Conservation (phyloP, 2,113 vertebrate species). For the Eira barbara region DNA sequence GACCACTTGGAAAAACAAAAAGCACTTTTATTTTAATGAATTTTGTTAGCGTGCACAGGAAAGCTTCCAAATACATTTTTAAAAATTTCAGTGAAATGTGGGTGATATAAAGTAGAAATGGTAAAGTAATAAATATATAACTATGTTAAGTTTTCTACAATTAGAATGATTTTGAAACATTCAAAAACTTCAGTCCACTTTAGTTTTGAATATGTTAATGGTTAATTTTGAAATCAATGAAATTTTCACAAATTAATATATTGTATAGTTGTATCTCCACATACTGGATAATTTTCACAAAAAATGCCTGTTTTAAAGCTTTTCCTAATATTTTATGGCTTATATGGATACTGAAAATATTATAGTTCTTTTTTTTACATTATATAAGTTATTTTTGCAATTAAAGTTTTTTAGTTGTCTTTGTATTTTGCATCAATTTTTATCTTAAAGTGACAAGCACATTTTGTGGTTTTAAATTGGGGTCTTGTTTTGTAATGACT, state of each 20-base stretch:
- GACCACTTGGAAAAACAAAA: neutral
- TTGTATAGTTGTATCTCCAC: neutral
- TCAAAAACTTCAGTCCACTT: neutral
- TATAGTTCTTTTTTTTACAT: neutral
- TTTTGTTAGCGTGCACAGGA: neutral
- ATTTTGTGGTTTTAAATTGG: neutral
- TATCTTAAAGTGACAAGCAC: neutral
- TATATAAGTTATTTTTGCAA: neutral
- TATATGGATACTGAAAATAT: neutral
- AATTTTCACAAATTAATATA: neutral
- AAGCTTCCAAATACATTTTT: neutral
- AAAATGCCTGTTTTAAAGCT: neutral
- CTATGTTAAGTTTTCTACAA: neutral
- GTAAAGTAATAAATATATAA: neutral
- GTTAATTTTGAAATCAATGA: neutral
- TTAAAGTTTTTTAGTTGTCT: neutral
- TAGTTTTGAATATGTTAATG: neutral
- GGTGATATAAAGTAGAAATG: neutral
- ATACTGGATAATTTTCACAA: neutral
- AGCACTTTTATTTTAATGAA: neutral
- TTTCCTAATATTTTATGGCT: neutral
- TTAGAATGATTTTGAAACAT: neutral
- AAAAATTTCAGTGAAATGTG: neutral
- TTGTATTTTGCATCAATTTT: neutral
- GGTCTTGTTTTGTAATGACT: neutral